phyloP scores from a whole-genome alignment of 2,113 vertebrate species.

The Oncorhynchus mykiss region DNA sequence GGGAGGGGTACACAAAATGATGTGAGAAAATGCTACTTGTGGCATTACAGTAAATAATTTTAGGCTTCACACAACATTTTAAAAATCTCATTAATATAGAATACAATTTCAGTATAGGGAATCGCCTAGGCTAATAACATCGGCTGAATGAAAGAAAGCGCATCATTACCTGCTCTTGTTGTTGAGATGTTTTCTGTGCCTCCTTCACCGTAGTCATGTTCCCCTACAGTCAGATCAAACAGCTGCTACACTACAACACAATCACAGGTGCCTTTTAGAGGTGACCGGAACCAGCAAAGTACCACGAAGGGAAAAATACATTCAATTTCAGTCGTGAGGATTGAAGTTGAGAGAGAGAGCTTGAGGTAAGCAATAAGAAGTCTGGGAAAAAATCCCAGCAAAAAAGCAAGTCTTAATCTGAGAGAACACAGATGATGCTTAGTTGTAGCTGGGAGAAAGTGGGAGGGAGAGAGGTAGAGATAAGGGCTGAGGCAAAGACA shows the following conservation, averaged over 20 bases:
- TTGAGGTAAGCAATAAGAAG: constrained; percentile 1
- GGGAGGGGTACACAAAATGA: no score
- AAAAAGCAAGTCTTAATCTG: constrained; percentile 9
- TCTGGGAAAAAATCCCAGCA: not conserved
- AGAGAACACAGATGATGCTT: constrained; percentile 1
- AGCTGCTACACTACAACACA: constrained; percentile 27
- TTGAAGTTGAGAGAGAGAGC: constrained; percentile 1
- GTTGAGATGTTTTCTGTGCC: constrained; percentile 83
- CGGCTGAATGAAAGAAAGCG: constrained; percentile 5
- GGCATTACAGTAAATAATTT: no score
- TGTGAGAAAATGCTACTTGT: no score
- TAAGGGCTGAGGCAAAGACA: constrained; percentile 41
- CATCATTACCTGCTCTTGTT: constrained; percentile 90
- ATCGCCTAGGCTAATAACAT: not conserved
- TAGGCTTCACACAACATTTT: not conserved
- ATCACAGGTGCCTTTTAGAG: constrained; percentile 11
- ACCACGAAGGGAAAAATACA: constrained; percentile 1
- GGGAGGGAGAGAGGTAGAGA: constrained; percentile 25
- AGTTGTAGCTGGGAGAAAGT: constrained; percentile 38
- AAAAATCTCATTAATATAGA: not conserved
- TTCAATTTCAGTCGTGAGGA: constrained; percentile 10
- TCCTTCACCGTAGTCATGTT: constrained; percentile 97
- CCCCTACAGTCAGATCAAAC: constrained; percentile 59
- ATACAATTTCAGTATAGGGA: no score
- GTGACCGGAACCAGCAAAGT: constrained; percentile 18